These are phyloP conservation scores for Peucedramus taeniatus DNA, from an alignment of 2,113 vertebrate species.

Conservation along the genomic window DNA sequence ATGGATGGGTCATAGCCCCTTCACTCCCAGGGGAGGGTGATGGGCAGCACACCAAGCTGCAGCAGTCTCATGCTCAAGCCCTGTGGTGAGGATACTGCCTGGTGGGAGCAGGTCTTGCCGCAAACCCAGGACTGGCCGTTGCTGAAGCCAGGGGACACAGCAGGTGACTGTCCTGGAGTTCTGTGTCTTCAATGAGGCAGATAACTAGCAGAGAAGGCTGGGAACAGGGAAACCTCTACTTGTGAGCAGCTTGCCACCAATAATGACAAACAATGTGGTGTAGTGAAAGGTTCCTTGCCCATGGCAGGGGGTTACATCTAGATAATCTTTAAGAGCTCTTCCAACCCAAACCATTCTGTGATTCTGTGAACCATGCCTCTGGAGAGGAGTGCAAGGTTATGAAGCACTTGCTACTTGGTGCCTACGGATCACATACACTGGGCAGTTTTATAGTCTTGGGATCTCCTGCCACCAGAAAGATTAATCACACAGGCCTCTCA, in stretches of 20 bases:
- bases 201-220: background rate
- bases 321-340: background rate
- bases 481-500: background rate
- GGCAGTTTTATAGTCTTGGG: background rate
- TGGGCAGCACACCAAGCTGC: background rate
- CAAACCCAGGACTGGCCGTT: background rate
- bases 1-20: background rate
- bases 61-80: background rate
- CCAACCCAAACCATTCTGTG: background rate
- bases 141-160: background rate
- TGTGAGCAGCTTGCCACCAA: background rate
- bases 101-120: background rate
- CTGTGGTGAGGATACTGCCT: background rate
- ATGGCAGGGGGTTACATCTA: background rate
- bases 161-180: background rate
- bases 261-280: background rate
- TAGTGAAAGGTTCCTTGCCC: background rate
- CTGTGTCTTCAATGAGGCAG: background rate
- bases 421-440: background rate
- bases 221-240: background rate
- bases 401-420: background rate
- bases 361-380: background rate
- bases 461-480: background rate
- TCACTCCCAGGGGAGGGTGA: background rate
- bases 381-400: background rate